Evolutionary conservation across 2,797 vertebrate species (phyloP), one percentile per base, ranked within the genome.

Genomic region (Syngnathus acus): DNA sequence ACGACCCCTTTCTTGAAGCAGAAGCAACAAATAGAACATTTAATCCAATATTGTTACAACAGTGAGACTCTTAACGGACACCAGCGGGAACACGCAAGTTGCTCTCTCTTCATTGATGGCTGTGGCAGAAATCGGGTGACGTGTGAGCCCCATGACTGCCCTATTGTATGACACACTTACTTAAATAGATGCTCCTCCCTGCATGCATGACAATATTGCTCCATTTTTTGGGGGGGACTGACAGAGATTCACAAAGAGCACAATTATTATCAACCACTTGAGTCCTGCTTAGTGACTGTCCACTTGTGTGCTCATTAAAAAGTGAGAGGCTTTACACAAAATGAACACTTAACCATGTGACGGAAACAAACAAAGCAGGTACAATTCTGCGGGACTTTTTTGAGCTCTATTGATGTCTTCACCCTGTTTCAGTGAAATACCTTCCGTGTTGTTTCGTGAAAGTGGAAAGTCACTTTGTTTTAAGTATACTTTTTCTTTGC

Each of bases 11-110:
- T 32, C n/a, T 42, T 26, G 62, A 63, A 72, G 66, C 64, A 78
- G 63, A 73, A 80, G 64, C 72, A 68, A 84, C 72, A 78, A 65
- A 75, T 61, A 84, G 72, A 45, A 81, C 78, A 59, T 43, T 68
- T 72, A 82, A 71, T 48, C 77, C 84, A 82, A 78, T 75, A 76
- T 74, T 26, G 58, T 78, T 72, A 84, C 72, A 73, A 83, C 78
- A 81, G 19, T 72, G 69, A 32, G 23, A 55, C 53, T 26, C 21
- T 6, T 5, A 54, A 26, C 23, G 21, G 23, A 86, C 77, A 53
- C 68, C 70, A 83, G 69, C 32, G 32, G 32, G 32, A 32, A 32
- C 32, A 32, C 62, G 37, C 62, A n/a, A 26, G 21, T 26, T 26
- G 21, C 10, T 4, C 2, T 23, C 10, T 16, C 14, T 1, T 32